phyloP scores from a whole-genome alignment of 2,797 vertebrate genomes.

The Basileuterus tristriatus region DNA sequence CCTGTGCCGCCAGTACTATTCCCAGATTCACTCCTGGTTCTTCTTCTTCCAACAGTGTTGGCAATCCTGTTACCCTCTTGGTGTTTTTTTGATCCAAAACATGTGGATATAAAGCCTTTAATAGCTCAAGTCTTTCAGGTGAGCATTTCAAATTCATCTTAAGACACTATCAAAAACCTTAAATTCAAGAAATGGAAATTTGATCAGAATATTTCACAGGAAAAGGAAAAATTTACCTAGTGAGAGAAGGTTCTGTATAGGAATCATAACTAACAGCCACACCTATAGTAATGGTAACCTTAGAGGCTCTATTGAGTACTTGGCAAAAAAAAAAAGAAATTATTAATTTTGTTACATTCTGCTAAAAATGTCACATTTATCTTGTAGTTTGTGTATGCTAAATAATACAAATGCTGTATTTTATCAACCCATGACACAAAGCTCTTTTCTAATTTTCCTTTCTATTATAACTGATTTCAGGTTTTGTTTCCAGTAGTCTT shows the following conservation, averaged over 20 bases:
- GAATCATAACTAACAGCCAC: background rate
- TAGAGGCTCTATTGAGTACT: background rate
- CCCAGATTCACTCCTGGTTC: too few species aligned
- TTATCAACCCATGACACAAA: background rate
- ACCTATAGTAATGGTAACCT: background rate
- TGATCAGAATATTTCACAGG: background rate
- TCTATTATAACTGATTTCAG: background rate
- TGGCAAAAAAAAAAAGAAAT: accelerated
- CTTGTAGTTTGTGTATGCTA: background rate
- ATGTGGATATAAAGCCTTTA: background rate
- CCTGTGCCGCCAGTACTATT: background rate
- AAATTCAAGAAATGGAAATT: background rate
- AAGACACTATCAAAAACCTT: background rate
- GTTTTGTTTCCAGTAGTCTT: background rate
- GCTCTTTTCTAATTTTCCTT: background rate
- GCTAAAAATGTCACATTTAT: background rate
- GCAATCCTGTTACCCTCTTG: background rate
- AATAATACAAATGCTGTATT: background rate
- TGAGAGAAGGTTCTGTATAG: background rate
- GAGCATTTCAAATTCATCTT: background rate
- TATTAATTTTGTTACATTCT: background rate
- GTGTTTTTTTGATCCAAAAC: background rate
- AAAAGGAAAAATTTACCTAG: background rate
- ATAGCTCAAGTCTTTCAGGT: background rate
- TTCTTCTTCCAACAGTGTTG: accelerated